phyloP scores from a whole-genome alignment of 1,140 invertebrate species.

The Neodiprion lecontei region DNA sequence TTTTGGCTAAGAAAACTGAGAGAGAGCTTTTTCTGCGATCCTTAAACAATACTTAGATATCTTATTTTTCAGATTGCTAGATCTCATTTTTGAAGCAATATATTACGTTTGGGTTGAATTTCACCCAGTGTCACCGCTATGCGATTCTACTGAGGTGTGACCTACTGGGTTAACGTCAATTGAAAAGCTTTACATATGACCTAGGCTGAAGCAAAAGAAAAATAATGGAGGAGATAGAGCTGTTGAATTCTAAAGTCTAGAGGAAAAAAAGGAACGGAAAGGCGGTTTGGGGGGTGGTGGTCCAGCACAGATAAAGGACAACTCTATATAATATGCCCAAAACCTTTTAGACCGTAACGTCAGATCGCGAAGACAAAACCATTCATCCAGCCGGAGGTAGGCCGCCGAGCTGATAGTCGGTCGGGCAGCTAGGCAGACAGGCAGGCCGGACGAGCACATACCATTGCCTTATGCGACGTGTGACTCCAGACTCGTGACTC shows the following conservation, averaged over 20 bases:
- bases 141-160: no score
- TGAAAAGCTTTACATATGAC: not conserved
- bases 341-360: slow-evolving; percentile 43
- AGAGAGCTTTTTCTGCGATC: no score
- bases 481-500: not conserved
- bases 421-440: not conserved
- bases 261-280: not conserved
- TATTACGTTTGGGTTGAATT: no score
- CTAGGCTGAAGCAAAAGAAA: no score
- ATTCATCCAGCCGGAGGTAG: slow-evolving; percentile 39
- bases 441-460: slow-evolving; percentile 45
- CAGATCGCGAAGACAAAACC: slow-evolving; percentile 53
- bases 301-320: no score
- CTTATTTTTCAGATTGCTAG: no score
- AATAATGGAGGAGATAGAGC: not conserved
- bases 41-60: no score
- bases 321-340: not conserved
- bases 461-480: slow-evolving; percentile 53
- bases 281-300: not conserved
- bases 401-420: not conserved
- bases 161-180: not conserved
- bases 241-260: not conserved
- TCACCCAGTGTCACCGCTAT: no score
- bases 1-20: no score
- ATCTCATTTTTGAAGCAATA: no score